A percentile compares a stretch with the other conserved stretches of the same genome.
phyloP scores from a whole-genome alignment of 2,113 vertebrate genomes.

The Asarcornis scutulata region DNA sequence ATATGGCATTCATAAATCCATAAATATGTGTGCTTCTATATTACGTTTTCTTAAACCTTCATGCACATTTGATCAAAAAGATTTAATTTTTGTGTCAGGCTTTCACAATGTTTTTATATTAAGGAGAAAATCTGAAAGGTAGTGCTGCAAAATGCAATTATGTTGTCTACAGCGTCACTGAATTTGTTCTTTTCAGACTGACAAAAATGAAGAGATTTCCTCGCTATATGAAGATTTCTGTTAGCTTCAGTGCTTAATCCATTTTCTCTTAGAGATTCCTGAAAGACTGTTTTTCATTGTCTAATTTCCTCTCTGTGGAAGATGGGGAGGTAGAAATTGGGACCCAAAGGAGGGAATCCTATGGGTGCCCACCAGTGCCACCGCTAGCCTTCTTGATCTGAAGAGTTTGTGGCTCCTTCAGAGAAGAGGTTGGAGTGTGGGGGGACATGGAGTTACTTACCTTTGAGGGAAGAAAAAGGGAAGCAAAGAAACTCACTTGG shows the following conservation, averaged over 20 bases:
- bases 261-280: neutral
- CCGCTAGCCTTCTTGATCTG: neutral
- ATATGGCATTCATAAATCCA: neutral
- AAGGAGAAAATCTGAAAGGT: conserved; percentile 7
- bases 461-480: neutral
- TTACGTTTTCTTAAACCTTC: neutral
- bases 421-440: neutral
- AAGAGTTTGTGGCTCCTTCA: neutral
- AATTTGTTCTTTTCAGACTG: neutral
- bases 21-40: neutral
- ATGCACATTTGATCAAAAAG: neutral
- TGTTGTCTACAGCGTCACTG: neutral
- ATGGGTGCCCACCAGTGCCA: neutral
- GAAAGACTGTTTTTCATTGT: neutral
- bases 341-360: neutral
- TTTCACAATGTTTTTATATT: neutral
- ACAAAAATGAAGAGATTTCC: conserved; percentile 3
- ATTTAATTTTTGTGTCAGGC: neutral
- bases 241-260: neutral
- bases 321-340: neutral
- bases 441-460: neutral
- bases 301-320: neutral
- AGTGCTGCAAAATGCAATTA: neutral
- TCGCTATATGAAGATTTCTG: neutral
- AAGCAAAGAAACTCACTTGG: neutral